Base-by-base conservation (phyloP, 2,888 invertebrate genomes). In the Caenorhabditis uteleia region DNA sequence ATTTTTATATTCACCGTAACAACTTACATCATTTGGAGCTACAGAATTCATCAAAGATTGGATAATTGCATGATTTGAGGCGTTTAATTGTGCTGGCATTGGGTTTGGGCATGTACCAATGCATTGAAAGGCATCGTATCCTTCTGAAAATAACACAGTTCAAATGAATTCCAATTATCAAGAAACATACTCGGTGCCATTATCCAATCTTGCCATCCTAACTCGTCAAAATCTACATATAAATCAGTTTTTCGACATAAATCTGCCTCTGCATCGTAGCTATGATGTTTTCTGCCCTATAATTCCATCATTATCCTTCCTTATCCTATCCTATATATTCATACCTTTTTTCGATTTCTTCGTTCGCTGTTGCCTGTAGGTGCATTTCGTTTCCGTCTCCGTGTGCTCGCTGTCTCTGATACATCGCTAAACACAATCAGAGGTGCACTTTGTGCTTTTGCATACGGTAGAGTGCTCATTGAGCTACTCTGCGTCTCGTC, bases 21-120 rank as follows among this genome's bases (percentile, higher is more conserved):
- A 44, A 51, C 54, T 49, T 36, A 66, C 60, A 21, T 57, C 48
- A 38, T 55, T 57, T 33, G 93, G 93, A 85, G 91, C 91, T 85
- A 93, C 90, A 70, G 92, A 92, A 87, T 97, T 92, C 83, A 95
- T 91, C 84, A 97, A 88, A 72, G 92, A 93, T 87, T 98, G 97
- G 81, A 98, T 92, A 82, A 97, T 94, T 74, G 97, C 97, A 86
- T 97, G 97, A 85, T 98, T 97, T 62, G 97, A 95, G 74, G 94
- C 91, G 86, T 97, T 97, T 51, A 95, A 86, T 85, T 94, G 92
- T 79, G 93, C 92, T 50, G 93, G 89, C 82, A 95, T 87, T 26
- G 95, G 95, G 84, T 92, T 95, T 45, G 91, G 91, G 85, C 97
- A 98, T 84, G 92, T 91, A 25, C 97, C 97, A 82, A 91, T 89